Evolutionary conservation across 1,140 invertebrate genomes (phyloP).

Genomic region (Caenorhabditis brenneri): DNA sequence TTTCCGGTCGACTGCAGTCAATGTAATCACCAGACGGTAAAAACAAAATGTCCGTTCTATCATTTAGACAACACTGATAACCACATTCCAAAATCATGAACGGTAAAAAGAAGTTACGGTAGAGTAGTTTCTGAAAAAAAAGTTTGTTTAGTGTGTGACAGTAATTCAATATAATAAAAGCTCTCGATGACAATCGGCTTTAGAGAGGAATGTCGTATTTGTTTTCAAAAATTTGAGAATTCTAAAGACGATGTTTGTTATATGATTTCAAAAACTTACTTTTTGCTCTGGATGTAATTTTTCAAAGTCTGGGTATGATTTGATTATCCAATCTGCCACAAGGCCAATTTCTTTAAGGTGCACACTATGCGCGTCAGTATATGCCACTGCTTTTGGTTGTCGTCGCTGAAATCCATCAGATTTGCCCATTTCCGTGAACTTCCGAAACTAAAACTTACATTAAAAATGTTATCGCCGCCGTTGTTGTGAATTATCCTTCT

Average conservation of each 20-base stretch:
- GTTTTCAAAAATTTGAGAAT: too few relatives aligned
- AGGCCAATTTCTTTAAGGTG: conserved; percentile 41
- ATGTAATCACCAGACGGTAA: conserved; percentile 47
- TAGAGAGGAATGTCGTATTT: too few relatives aligned
- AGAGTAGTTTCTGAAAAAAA: conserved; percentile 36
- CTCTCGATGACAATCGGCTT: too few relatives aligned
- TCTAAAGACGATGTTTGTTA: too few relatives aligned
- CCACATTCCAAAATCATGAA: conserved; percentile 47
- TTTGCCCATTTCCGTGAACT: background rate
- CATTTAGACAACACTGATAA: conserved; percentile 36
- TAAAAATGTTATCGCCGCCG: conserved; percentile 29
- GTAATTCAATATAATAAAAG: too few relatives aligned
- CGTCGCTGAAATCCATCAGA: conserved; percentile 1
- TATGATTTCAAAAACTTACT: background rate
- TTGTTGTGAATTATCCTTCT: conserved; percentile 46
- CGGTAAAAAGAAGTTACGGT: conserved; percentile 45
- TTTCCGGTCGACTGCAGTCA: conserved; percentile 46
- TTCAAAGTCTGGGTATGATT: conserved; percentile 40
- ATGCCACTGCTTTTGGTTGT: conserved; percentile 41
- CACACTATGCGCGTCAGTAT: conserved; percentile 43
- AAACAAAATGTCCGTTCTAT: conserved; percentile 48
- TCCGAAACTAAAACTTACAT: background rate
- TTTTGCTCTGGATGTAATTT: conserved; percentile 41
- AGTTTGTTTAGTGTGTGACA: background rate
- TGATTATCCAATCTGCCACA: conserved; percentile 42